Evolutionary conservation across 1,140 invertebrate species (phyloP), one percentile per base, ranked within the genome.

Genomic region (Pachypeltis micranthus): DNA sequence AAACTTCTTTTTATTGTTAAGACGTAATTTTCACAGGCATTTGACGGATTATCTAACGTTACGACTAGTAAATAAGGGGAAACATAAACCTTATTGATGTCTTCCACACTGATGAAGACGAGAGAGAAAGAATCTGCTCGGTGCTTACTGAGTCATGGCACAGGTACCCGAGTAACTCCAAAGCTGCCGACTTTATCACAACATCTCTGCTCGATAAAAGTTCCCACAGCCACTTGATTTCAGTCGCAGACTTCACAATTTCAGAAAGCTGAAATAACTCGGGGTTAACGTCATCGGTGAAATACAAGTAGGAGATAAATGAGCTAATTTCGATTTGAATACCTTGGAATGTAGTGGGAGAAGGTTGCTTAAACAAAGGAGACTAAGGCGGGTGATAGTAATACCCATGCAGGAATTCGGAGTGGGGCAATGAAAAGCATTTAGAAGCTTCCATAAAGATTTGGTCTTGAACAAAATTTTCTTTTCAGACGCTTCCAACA

Each of bases 311-410:
- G 59, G n/a, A 54, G 58, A 39, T 56, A 54, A n/a, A 27, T 7
- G n/a, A n/a, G n/a, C n/a, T n/a, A n/a, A n/a, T n/a, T n/a, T n/a
- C n/a, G n/a, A n/a, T n/a, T n/a, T n/a, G n/a, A 12, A 21, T 59
- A 66, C 57, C 44, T 64, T 34, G 28, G 47, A 28, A 27, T 44
- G 44, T 21, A 79, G 76, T 61, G 73, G 71, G 1, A 80, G 60
- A 1, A 80, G 64, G 67, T 81, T 78, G 70, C 80, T 80, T n/a
- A 82, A 70, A 27, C 78, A 76, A 26, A 81, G 71, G 21, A 81
- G 70, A 1, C 76, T 74, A 66, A 78, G 74, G 66, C 77, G 74
- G 0, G 78, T 80, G 55, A 81, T 80, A 4, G 76, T 79, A 10
- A 80, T 67, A 0, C 79, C 80, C 79, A 81, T 80, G 24, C 79